A percentile compares a stretch with the other conserved stretches of the same genome.
Evolutionary conservation across 1,140 invertebrate genomes (phyloP).

Genomic region (Aphidius ervi): DNA sequence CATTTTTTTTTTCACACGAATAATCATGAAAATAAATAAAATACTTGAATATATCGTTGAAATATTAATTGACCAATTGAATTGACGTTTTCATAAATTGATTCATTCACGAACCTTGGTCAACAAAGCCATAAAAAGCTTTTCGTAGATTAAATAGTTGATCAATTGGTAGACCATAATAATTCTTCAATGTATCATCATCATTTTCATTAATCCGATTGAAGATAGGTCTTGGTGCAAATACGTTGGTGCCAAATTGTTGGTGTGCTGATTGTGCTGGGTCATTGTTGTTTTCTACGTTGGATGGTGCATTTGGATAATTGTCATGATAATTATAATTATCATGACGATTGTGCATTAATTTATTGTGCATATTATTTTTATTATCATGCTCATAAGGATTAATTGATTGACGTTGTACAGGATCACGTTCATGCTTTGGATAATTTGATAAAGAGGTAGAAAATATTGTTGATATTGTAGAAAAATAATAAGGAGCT

Average conservation of each 20-base stretch:
- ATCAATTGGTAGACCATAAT: constrained; percentile 47
- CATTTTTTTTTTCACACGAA: too few relatives aligned
- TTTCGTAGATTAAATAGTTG: constrained; percentile 47
- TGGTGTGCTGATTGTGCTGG: constrained; percentile 42
- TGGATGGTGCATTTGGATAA: constrained; percentile 21
- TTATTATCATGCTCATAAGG: constrained; percentile 35
- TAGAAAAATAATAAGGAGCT: constrained; percentile 27
- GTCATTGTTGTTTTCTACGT: constrained; percentile 30
- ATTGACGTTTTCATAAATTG: too few relatives aligned
- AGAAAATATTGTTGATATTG: constrained; percentile 18
- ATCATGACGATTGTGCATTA: constrained; percentile 25
- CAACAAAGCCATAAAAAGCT: constrained; percentile 49
- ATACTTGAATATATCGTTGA: too few relatives aligned
- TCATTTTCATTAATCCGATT: constrained; percentile 50
- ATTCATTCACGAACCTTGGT: constrained; percentile 48
- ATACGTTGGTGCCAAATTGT: constrained; percentile 41
- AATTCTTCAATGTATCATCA: constrained; percentile 26
- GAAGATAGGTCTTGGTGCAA: constrained; percentile 50
- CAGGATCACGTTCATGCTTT: constrained; percentile 47
- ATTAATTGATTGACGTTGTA: constrained; percentile 24
- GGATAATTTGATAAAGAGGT: constrained; percentile 42
- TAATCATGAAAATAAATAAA: too few relatives aligned
- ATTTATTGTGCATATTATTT: constrained; percentile 23
- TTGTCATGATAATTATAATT: constrained; percentile 23
- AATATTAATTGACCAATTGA: too few relatives aligned